These are phyloP conservation scores for Lepidurus packardi DNA, from an alignment of 1,140 invertebrate genomes.

Conservation along the genomic window DNA sequence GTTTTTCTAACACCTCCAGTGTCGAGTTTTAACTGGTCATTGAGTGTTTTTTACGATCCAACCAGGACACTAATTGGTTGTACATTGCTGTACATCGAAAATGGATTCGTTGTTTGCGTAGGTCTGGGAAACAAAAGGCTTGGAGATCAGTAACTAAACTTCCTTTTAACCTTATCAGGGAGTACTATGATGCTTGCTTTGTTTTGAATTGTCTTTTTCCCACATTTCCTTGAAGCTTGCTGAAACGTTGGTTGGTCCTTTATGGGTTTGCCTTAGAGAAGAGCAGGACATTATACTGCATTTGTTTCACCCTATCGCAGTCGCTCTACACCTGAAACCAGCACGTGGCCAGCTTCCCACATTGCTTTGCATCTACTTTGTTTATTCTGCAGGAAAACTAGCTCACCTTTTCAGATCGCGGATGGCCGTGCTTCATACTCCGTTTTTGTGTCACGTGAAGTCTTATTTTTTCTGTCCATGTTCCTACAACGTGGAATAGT, in stretches of 20 bases:
- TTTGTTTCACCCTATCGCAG: background rate
- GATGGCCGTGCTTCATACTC: background rate
- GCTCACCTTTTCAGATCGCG: background rate
- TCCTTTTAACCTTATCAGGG: conserved; percentile 4
- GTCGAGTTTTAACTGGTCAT: too few species aligned
- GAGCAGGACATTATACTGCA: background rate
- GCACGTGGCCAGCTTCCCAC: conserved; percentile 13
- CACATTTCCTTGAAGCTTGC: background rate
- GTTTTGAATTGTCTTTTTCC: background rate
- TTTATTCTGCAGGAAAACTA: background rate
- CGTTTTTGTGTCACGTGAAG: background rate
- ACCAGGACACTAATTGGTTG: background rate
- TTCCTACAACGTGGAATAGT: background rate
- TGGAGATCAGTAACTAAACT: background rate
- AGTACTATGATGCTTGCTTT: background rate
- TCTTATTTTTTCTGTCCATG: background rate
- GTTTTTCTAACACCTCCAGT: too few species aligned
- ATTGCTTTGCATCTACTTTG: conserved; percentile 15
- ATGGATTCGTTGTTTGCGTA: background rate
- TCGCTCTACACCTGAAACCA: background rate
- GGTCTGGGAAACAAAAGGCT: background rate
- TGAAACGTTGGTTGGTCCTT: background rate
- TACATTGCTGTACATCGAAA: background rate
- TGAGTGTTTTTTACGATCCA: too few species aligned
- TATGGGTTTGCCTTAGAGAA: background rate